These are phyloP conservation scores for Macaria notata DNA, from an alignment of 2,888 invertebrate species.

Conservation along the genomic window DNA sequence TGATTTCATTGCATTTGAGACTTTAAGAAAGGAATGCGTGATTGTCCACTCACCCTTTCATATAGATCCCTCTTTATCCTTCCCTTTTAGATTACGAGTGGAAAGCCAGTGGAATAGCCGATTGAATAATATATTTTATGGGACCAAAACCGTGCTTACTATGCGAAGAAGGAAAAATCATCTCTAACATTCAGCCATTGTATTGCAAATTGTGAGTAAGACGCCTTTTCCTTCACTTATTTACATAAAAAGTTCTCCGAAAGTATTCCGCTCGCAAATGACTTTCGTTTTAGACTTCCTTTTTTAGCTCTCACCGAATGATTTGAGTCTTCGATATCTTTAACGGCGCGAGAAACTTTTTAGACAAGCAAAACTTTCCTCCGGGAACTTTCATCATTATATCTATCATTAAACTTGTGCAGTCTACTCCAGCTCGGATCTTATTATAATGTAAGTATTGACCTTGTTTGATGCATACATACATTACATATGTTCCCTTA, in stretches of 20 bases:
- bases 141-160: constrained; percentile 70
- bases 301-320: constrained; percentile 39
- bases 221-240: constrained; percentile 70
- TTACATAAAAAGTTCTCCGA: constrained; percentile 72
- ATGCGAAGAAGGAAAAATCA: constrained; percentile 77
- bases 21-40: constrained; percentile 29
- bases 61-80: constrained; percentile 63
- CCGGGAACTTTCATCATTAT: too few relatives aligned
- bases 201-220: constrained; percentile 78
- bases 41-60: constrained; percentile 49
- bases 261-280: constrained; percentile 67
- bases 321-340: constrained; percentile 11
- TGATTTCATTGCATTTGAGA: neutral
- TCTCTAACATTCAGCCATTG: constrained; percentile 75
- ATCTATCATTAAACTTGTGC: too few relatives aligned
- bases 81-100: constrained; percentile 65
- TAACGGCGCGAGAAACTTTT: too few relatives aligned
- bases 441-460: neutral
- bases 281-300: constrained; percentile 65
- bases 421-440: too few relatives aligned
- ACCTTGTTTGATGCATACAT: neutral
- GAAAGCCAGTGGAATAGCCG: constrained; percentile 69
- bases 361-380: too few relatives aligned
- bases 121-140: constrained; percentile 80
- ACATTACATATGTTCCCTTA: neutral